Evolutionary conservation across 2,888 invertebrate genomes (phyloP), one percentile per base, ranked within the genome.

Genomic region (Yponomeuta plumbellus): DNA sequence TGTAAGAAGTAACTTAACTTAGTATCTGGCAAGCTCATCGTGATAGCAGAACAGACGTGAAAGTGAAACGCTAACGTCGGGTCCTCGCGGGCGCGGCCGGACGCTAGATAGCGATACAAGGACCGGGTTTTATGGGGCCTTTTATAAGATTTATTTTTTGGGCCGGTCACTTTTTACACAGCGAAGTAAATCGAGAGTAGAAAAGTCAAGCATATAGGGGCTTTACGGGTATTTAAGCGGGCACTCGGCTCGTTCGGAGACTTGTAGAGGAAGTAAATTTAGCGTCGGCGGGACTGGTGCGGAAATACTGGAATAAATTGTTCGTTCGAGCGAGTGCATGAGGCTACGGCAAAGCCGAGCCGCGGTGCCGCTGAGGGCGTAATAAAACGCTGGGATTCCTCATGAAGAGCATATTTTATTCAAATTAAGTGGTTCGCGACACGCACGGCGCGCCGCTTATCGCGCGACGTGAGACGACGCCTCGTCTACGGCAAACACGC

Each of bases 121-220:
- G 59, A 13, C 11, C 59, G 59, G 59, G 23, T 59, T 52, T 59
- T 59, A 59, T 59, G 59, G 59, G 21, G 59, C 22, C 23, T 59
- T 59, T 59, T 59, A 59, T 21, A 23, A 59, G 59, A 59, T 59
- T 59, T 59, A 59, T 59, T 59, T 59, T 59, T 59, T 59, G 21
- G 22, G 23, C 59, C 23, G 59, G 59, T 59, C 59, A 59, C 59
- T 23, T 21, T 23, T 59, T 23, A 59, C 22, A 23, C 44, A 22
- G 22, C 23, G 23, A 59, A 21, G 59, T 59, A 59, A 59, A 22
- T 59, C 23, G 23, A 11, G 11, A 59, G 23, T 52, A 22, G 13
- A 59, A 17, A 8, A 59, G 59, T 59, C 22, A 8, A 59, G 59
- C 13, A 22, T 23, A 23, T 21, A 2, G 22, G 57, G 20, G 0